These are phyloP conservation scores for Enteromius afrohamiltoni DNA, from an alignment of 2,797 vertebrate genomes.

Conservation along the genomic window DNA sequence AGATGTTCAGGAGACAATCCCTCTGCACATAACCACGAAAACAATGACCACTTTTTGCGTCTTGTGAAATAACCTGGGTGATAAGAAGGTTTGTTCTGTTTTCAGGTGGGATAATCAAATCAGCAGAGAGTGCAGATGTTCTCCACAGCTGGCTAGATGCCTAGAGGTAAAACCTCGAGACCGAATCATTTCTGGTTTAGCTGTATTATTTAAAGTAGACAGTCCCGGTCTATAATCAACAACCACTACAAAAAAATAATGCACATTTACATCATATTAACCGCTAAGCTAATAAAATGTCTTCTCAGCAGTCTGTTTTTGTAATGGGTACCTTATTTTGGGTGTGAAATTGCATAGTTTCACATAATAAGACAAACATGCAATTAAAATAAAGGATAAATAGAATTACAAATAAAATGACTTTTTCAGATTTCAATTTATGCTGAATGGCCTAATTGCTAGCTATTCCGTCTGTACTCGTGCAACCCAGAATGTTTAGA, in stretches of 20 bases:
- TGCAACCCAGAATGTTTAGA: neutral
- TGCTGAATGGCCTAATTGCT: neutral
- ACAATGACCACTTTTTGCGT: neutral
- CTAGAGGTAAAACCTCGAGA: conserved; percentile 7
- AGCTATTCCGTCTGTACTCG: neutral
- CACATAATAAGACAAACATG: neutral
- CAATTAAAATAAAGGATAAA: neutral
- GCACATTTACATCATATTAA: neutral
- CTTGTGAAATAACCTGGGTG: conserved; percentile 1
- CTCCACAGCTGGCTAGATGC: conserved; percentile 11
- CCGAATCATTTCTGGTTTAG: neutral
- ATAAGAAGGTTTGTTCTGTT: conserved; percentile 9
- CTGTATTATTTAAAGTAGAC: neutral
- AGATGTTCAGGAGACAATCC: neutral
- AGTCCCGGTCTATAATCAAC: neutral
- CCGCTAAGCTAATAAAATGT: neutral
- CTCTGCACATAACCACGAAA: neutral
- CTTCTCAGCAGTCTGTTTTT: neutral
- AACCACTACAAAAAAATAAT: neutral
- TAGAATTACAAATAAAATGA: neutral
- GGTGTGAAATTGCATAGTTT: neutral
- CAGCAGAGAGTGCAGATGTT: conserved; percentile 25
- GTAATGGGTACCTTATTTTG: neutral
- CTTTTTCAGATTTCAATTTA: neutral
- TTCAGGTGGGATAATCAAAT: conserved; percentile 14